A percentile compares a stretch with the other conserved stretches of the same genome.
These are phyloP conservation scores for Zaprionus lachaisei DNA, from an alignment of 1,140 invertebrate species.

Conservation along the genomic window DNA sequence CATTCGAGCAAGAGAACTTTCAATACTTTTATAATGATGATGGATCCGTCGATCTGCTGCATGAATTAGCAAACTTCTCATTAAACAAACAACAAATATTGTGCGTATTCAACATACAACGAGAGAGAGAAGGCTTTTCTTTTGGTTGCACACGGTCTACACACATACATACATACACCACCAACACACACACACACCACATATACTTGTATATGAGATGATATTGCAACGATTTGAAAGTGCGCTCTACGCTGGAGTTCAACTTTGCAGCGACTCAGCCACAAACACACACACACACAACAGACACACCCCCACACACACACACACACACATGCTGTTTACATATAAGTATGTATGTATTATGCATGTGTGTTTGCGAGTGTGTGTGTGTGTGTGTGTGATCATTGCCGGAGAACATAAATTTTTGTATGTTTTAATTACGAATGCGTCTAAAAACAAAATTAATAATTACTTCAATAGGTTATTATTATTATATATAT, in stretches of 20 bases:
- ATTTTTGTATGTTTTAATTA: slow-evolving; percentile 51
- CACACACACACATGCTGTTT: slow-evolving; percentile 4
- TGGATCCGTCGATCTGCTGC: not conserved
- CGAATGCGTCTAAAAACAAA: slow-evolving; percentile 15
- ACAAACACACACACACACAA: not conserved
- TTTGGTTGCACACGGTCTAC: slow-evolving; percentile 18
- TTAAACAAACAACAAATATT: not conserved
- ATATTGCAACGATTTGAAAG: slow-evolving; percentile 17
- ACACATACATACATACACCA: not conserved
- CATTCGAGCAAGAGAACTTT: not conserved
- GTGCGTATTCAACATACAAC: slow-evolving; percentile 1
- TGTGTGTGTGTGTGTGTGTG: not conserved
- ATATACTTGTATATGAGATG: not conserved
- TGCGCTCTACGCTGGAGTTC: slow-evolving; percentile 56
- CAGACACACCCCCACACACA: not conserved
- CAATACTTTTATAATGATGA: slow-evolving; percentile 1
- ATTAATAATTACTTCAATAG: slow-evolving; percentile 43
- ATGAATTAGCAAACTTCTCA: not conserved
- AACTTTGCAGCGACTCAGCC: slow-evolving; percentile 52
- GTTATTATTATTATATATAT: slow-evolving; percentile 31
- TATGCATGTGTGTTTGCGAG: not conserved
- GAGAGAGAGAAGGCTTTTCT: slow-evolving; percentile 8
- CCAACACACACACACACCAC: slow-evolving; percentile 2
- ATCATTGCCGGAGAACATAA: slow-evolving; percentile 44
- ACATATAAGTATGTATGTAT: slow-evolving; percentile 26